Evolutionary conservation across 2,797 vertebrate species (phyloP).

Genomic region (Neostethus bicornis): DNA sequence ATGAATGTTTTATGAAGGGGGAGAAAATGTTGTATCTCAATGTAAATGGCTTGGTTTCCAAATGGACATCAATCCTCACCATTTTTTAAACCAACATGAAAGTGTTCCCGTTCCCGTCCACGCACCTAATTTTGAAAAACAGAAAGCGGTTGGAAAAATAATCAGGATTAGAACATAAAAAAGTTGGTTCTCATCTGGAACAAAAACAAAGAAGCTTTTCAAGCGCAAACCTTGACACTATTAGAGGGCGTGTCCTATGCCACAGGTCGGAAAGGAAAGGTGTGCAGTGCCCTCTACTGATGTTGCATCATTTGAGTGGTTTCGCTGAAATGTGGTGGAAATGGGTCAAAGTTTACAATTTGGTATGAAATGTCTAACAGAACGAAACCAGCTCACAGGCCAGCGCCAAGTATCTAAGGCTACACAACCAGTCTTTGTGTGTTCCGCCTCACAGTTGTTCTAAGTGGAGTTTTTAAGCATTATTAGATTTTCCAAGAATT

Average conservation of each 20-base stretch:
- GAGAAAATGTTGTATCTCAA: constrained; percentile 15
- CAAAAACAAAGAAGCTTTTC: background rate
- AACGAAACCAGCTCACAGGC: background rate
- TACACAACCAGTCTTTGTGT: background rate
- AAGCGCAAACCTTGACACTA: background rate
- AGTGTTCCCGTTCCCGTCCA: background rate
- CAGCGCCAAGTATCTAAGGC: background rate
- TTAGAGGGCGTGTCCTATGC: background rate
- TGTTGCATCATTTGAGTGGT: background rate
- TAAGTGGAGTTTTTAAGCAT: background rate
- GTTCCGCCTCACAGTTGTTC: background rate
- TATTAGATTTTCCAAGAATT: background rate
- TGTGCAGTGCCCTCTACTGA: background rate
- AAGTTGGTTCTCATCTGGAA: background rate
- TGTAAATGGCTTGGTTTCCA: constrained; percentile 10
- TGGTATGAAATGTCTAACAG: background rate
- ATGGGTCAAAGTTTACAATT: background rate
- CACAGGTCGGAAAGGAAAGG: background rate
- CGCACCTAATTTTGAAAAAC: background rate
- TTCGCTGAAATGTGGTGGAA: background rate
- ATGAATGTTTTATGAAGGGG: constrained; percentile 61
- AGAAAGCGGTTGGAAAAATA: background rate
- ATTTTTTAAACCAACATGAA: background rate
- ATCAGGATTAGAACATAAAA: background rate
- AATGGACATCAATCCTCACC: background rate